phyloP scores from a whole-genome alignment of 1,140 invertebrate species.

The Penaeus indicus region DNA sequence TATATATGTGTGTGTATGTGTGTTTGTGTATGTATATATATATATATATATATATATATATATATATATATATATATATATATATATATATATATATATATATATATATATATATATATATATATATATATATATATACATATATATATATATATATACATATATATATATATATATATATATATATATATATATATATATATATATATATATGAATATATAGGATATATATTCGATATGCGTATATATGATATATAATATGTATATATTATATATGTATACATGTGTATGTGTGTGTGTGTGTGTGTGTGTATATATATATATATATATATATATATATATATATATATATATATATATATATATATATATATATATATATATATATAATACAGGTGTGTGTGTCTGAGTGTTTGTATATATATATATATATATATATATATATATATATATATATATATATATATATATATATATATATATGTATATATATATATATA shows the following conservation, averaged over 20 bases:
- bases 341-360: conserved; percentile 1
- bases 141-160: neutral
- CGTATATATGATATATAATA: neutral
- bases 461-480: conserved; percentile 29
- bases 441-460: conserved; percentile 31
- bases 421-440: conserved; percentile 25
- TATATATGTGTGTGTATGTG: neutral
- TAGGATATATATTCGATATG: neutral
- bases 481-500: neutral
- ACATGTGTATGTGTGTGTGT: neutral
- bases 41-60: conserved; percentile 29
- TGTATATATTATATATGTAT: conserved; percentile 28
- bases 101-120: conserved; percentile 32
- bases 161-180: conserved; percentile 17
- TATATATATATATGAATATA: conserved; percentile 12
- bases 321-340: neutral
- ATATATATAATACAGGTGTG: neutral
- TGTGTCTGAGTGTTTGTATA: neutral
- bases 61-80: conserved; percentile 31
- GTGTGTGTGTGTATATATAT: neutral
- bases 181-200: conserved; percentile 12
- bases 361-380: conserved; percentile 22
- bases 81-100: conserved; percentile 25
- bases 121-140: conserved; percentile 28
- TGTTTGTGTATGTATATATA: neutral